Conservation (phyloP, 2,888 invertebrate genomes). For the Habroteleia sp. region DNA sequence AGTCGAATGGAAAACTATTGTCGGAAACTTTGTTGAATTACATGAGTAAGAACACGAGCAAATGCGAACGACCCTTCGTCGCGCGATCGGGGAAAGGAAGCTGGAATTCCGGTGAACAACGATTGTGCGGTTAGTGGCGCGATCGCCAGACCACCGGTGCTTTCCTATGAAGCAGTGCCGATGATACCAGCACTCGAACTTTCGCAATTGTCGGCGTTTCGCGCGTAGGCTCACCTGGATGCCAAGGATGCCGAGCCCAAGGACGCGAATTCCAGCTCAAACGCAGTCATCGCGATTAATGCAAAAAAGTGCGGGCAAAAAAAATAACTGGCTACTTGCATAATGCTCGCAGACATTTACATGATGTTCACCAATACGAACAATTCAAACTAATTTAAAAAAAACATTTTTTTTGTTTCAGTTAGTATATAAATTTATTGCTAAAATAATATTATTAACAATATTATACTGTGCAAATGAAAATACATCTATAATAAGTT, state of each 20-base stretch:
- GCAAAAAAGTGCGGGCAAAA: slow-evolving; percentile 37
- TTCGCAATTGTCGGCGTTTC: slow-evolving; percentile 55
- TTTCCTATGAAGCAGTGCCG: slow-evolving; percentile 49
- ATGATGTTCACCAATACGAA: too few species aligned
- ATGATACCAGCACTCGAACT: slow-evolving; percentile 48
- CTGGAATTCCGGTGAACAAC: slow-evolving; percentile 63
- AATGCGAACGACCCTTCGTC: slow-evolving; percentile 51
- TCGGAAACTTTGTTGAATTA: slow-evolving; percentile 15
- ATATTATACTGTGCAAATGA: too few species aligned
- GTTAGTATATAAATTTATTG: too few species aligned
- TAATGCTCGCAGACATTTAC: slow-evolving; percentile 27
- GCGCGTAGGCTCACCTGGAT: slow-evolving; percentile 67
- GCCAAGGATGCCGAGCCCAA: slow-evolving; percentile 70
- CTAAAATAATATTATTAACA: too few species aligned
- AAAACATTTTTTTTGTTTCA: too few species aligned
- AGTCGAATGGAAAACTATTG: slow-evolving; percentile 23
- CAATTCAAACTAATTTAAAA: too few species aligned
- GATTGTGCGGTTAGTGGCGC: slow-evolving; percentile 51
- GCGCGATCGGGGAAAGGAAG: slow-evolving; percentile 66
- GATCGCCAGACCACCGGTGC: slow-evolving; percentile 43
- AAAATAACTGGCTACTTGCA: slow-evolving; percentile 40
- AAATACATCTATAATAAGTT: too few species aligned
- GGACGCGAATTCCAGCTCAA: slow-evolving; percentile 65
- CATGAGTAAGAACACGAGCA: slow-evolving; percentile 24
- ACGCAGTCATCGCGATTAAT: slow-evolving; percentile 51